Percentiles rank a stretch among this genome's conserved stretches.
Conservation (phyloP, 2,888 invertebrate genomes). For the Sarcophaga carnaria region DNA sequence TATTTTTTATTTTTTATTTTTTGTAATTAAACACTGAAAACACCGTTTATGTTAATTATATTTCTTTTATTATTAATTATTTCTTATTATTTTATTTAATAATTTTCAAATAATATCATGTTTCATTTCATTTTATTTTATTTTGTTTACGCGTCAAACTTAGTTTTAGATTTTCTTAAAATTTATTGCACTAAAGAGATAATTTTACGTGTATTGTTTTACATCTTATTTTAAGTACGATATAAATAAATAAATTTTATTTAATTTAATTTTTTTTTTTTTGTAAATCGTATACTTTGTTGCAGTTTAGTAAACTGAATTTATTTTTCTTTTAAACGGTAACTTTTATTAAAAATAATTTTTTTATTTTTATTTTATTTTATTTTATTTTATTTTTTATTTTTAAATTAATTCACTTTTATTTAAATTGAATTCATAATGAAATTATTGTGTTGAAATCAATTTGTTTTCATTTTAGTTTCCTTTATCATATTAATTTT, state of each 20-base stretch:
- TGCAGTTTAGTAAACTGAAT: conserved; percentile 67
- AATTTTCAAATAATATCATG: background rate
- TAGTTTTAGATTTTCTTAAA: conserved; percentile 10
- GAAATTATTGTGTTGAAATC: background rate
- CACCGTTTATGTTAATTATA: background rate
- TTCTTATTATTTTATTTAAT: conserved; percentile 5
- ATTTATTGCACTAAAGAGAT: conserved; percentile 25
- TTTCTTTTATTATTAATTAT: conserved; percentile 10
- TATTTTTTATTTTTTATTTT: conserved; percentile 14
- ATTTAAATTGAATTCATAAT: background rate
- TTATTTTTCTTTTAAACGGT: conserved; percentile 19
- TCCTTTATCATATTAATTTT: conserved; percentile 71
- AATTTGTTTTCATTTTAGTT: conserved; percentile 65
- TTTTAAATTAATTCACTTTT: conserved; percentile 44
- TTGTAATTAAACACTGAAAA: conserved; percentile 4
- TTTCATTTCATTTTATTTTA: conserved; percentile 11
- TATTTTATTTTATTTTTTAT: conserved; percentile 59
- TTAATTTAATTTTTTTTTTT: conserved; percentile 20
- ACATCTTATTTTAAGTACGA: background rate
- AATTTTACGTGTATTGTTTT: too few species aligned
- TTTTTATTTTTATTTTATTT: conserved; percentile 65
- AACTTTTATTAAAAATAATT: conserved; percentile 14
- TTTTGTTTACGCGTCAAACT: conserved; percentile 14
- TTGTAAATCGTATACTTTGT: conserved; percentile 69
- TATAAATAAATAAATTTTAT: background rate